Conservation (phyloP, 2,888 invertebrate species). For the Stegana nigrithorax region DNA sequence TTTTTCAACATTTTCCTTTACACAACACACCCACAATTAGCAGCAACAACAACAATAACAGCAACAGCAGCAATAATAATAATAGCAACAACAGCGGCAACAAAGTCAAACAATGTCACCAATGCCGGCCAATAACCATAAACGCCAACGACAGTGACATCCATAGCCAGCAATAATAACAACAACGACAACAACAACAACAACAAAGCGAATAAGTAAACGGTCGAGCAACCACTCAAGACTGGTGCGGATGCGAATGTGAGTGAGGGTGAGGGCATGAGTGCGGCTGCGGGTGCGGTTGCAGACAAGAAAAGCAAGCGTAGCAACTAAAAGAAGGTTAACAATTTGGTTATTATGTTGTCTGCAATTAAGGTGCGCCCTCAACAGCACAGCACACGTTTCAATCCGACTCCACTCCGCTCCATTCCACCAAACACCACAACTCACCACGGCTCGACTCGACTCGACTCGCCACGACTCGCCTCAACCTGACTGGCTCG, state of each 20-base stretch:
- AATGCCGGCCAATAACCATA: conserved; percentile 43
- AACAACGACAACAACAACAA: conserved; percentile 22
- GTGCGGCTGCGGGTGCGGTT: conserved; percentile 25
- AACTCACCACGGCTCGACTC: too few relatives aligned
- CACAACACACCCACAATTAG: conserved; percentile 12
- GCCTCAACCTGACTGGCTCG: too few relatives aligned
- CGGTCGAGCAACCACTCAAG: too few relatives aligned
- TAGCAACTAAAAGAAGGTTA: not conserved
- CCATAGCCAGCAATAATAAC: conserved; percentile 1
- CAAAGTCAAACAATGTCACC: conserved; percentile 37
- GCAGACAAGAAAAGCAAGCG: not conserved
- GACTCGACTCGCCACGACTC: too few relatives aligned
- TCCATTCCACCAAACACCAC: too few relatives aligned
- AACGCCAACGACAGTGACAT: conserved; percentile 28
- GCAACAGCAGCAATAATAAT: not conserved
- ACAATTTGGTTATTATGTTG: conserved; percentile 20
- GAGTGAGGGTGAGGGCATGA: not conserved
- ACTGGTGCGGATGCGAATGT: too few relatives aligned
- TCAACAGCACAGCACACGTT: not conserved
- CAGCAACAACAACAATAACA: not conserved
- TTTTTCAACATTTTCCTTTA: not conserved
- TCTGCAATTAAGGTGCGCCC: conserved; percentile 22
- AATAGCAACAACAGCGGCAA: not conserved
- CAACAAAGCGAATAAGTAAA: too few relatives aligned
- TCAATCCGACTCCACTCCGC: not conserved